Evolutionary conservation across 2,888 invertebrate genomes (phyloP).

Genomic region (Habroteleia sp.): DNA sequence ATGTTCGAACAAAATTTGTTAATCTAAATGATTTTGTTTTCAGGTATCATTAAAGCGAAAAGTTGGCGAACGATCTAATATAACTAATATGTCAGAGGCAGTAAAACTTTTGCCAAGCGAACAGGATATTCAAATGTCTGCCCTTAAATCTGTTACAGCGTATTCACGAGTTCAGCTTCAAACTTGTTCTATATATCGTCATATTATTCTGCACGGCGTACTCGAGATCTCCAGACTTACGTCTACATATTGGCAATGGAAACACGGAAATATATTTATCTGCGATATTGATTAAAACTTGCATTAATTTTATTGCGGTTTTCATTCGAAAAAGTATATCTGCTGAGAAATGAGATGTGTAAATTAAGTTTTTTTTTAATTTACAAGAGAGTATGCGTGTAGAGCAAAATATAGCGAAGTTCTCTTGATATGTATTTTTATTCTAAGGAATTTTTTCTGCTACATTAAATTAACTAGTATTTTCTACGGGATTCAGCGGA

Average conservation of each 20-base stretch:
- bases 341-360: too few species aligned
- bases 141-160: conserved; percentile 48
- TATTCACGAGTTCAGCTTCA: conserved; percentile 34
- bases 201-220: conserved; percentile 39
- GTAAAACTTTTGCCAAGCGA: conserved; percentile 33
- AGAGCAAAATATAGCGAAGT: too few species aligned
- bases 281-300: conserved; percentile 27
- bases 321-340: conserved; percentile 2
- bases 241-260: conserved; percentile 15
- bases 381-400: too few species aligned
- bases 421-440: too few species aligned
- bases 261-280: conserved; percentile 15
- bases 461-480: too few species aligned
- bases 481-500: too few species aligned
- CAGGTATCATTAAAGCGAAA: conserved; percentile 17
- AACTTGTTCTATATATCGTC: conserved; percentile 45
- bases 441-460: too few species aligned
- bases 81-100: conserved; percentile 32
- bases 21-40: conserved; percentile 8
- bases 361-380: too few species aligned
- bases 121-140: conserved; percentile 38
- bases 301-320: neutral
- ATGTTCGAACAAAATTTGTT: neutral
- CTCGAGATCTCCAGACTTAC: conserved; percentile 20
- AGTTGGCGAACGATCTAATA: conserved; percentile 31